phyloP scores from a whole-genome alignment of 2,113 vertebrate genomes.

The Lagopus leucura region DNA sequence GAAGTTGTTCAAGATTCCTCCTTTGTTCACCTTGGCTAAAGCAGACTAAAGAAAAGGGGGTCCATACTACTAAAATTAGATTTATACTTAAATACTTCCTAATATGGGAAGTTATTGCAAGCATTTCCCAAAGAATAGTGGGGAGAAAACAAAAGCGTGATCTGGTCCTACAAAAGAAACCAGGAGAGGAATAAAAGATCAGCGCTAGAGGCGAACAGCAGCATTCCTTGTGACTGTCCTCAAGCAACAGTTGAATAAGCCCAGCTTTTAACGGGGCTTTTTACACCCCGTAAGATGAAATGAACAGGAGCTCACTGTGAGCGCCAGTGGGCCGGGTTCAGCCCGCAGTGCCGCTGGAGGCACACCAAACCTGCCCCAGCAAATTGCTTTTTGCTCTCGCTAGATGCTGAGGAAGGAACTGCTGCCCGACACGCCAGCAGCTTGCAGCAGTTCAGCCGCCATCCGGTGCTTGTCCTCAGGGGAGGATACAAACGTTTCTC shows the following conservation, averaged over 20 bases:
- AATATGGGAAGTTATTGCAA: not conserved
- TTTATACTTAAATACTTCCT: not conserved
- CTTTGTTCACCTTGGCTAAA: not conserved
- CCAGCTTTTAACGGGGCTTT: not conserved
- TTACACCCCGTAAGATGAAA: not conserved
- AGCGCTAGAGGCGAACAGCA: not conserved
- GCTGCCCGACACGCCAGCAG: conserved; percentile 65
- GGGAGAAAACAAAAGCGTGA: not conserved
- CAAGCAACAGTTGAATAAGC: not conserved
- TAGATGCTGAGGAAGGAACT: conserved; percentile 58
- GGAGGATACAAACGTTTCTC: conserved; percentile 85
- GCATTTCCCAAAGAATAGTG: not conserved
- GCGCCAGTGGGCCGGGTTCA: not conserved
- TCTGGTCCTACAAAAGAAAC: not conserved
- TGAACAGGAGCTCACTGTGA: not conserved
- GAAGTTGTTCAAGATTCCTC: not conserved
- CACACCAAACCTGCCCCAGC: not conserved
- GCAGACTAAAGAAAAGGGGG: not conserved
- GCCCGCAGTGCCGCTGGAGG: not conserved
- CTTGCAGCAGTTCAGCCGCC: conserved; percentile 62
- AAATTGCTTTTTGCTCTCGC: not conserved
- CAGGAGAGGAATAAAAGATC: not conserved
- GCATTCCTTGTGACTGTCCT: not conserved
- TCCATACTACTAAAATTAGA: not conserved
- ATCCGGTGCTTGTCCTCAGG: conserved; percentile 77